Base-by-base conservation (phyloP, 2,113 vertebrate genomes). In the Neolamprologus fasciatus region DNA sequence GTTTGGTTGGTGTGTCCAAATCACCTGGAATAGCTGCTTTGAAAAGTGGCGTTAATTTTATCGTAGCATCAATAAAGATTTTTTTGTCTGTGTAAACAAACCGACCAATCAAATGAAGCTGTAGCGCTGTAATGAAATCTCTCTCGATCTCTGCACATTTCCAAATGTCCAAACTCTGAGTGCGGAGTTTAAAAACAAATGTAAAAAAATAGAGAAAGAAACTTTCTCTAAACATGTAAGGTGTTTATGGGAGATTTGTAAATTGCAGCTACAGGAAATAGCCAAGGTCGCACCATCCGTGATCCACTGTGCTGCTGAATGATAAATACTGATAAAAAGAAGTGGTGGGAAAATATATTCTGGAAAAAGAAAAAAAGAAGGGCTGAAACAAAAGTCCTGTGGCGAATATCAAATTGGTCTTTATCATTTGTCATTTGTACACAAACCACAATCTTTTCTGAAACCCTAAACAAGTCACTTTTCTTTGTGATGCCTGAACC, bases 201-300 rank as follows among this genome's bases (percentile, higher is more conserved):
- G 0, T 9, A 19, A 1, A 14, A 1, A 71, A 1, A 9, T 12
- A n/a, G 33, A 63, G 1, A 33, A 19, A 37, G 33, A 35, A 63
- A 35, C 31, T 42, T 42, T 45, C 40, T 42, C 40, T 42, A 42
- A 42, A 45, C 17, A 7, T 66, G 33, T 5, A 37, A 40, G 63
- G 33, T 40, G 33, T 3, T 9, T 6, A 40, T 21, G 2, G 33
- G 33, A 40, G 19, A 37, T 68, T 68, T 0, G 10, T 13, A 68
- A 40, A 68, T 66, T 21, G 17, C 5, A 66, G 61, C 61, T 37
- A 4, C 7, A 37, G 33, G 2, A 5, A 37, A 37, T 21, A 37
- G 0, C 33, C 19, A n/a, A 5, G 63, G 33, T 14, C 2, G 11
- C 35, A 0, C 0, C 63, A 40, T 68, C 63, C 1, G 1, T 21